Evolutionary conservation across 2,888 invertebrate genomes (phyloP), one percentile per base, ranked within the genome.

Genomic region (Lochmaea crataegi): DNA sequence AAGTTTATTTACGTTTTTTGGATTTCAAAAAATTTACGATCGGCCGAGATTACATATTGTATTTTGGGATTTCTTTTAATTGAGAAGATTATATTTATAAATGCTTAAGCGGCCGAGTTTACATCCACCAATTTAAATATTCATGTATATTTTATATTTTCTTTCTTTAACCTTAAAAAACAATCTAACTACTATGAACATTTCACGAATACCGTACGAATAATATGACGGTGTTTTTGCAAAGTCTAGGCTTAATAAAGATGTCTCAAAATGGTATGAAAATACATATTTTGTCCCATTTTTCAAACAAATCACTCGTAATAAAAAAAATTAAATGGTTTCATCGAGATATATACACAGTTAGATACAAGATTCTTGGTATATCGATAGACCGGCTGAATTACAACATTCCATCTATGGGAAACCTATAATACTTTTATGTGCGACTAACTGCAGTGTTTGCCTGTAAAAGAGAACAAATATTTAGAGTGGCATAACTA

Each of bases 391-490:
- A 32, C 65, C 65, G 56, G 65, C 45, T 65, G 68, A 63, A 71
- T 74, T 74, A 74, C 74, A 68, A 65, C 74, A 66, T 71, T 71
- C 74, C 74, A 56, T 72, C 53, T 75, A 72, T 63, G 74, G 71
- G 57, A 71, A 75, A 61, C 61, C 57, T 65, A 72, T 68, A 63
- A 48, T 68, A 53, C 67, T 48, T 68, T 60, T 68, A 68, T 68
- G 60, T 61, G 48, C 48, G 60, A 68, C 32, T 68, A 68, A 68
- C 68, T 63, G 68, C 68, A 53, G 51, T 53, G 53, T 63, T 38
- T 56, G 38, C 51, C 68, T 61, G 53, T 68, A 53, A 63, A 63
- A 41, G 63, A 68, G 53, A 53, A 68, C 68, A 68, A 68, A 68
- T 68, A 68, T 68, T 68, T 68, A 63, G 63, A 63, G 53, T 68